phyloP scores from a whole-genome alignment of 2,113 vertebrate genomes.

The Petrocephalus microphthalmus region DNA sequence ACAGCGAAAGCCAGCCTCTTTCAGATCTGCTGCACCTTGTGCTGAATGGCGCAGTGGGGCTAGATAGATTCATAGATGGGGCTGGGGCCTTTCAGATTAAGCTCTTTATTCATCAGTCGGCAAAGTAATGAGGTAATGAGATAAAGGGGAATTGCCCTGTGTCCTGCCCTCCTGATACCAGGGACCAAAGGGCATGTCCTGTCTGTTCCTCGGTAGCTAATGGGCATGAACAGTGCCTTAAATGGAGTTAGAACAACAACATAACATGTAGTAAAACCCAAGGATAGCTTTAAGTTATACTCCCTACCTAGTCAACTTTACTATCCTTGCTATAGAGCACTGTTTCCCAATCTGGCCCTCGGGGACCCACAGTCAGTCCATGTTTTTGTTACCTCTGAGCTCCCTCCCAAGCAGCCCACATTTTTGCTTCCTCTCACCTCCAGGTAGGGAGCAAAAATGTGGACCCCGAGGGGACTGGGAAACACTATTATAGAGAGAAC shows the following conservation, averaged over 20 bases:
- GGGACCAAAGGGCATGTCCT: neutral
- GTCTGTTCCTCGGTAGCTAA: neutral
- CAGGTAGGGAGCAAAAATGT: neutral
- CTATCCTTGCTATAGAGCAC: too few species aligned
- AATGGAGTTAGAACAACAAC: too few species aligned
- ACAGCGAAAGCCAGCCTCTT: slow-evolving; percentile 37
- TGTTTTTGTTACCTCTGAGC: too few species aligned
- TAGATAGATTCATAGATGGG: neutral
- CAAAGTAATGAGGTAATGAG: neutral
- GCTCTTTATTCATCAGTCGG: neutral
- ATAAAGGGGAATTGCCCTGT: too few species aligned
- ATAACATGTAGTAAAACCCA: too few species aligned
- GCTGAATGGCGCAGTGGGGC: neutral
- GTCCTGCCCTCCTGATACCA: neutral
- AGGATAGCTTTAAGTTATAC: too few species aligned
- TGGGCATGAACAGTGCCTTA: neutral
- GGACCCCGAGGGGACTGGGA: neutral
- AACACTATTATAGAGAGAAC: neutral
- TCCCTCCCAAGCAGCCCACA: too few species aligned
- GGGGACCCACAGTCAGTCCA: too few species aligned
- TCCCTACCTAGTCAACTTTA: too few species aligned
- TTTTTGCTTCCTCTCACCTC: too few species aligned
- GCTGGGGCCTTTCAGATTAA: neutral
- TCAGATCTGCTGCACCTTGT: neutral
- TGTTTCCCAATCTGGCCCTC: too few species aligned